Evolutionary conservation across 2,888 invertebrate species (phyloP).

Genomic region (Caenorhabditis japonica): DNA sequence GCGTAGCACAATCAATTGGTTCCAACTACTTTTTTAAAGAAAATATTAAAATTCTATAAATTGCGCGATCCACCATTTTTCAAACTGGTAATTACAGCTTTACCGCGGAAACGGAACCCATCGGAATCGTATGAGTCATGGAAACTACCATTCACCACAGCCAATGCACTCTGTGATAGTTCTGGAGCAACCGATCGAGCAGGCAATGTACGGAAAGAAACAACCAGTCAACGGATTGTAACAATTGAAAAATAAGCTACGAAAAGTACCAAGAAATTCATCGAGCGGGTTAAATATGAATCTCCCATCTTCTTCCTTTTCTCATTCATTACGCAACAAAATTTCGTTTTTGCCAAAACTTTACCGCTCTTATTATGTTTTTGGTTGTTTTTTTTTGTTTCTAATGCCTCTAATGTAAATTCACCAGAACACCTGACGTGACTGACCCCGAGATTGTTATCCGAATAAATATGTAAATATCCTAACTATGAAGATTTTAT

Average conservation of each 20-base stretch:
- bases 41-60: too few species aligned
- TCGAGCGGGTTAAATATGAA: slow-evolving; percentile 36
- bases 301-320: slow-evolving; percentile 12
- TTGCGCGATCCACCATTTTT: too few species aligned
- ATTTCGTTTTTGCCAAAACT: neutral
- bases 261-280: slow-evolving; percentile 15
- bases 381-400: neutral
- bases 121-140: slow-evolving; percentile 36
- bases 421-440: neutral
- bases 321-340: neutral
- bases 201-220: slow-evolving; percentile 70
- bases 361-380: neutral
- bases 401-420: neutral
- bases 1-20: too few species aligned
- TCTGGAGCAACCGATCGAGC: slow-evolving; percentile 67
- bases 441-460: slow-evolving; percentile 1
- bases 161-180: slow-evolving; percentile 65
- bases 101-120: slow-evolving; percentile 30
- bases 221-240: slow-evolving; percentile 19
- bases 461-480: slow-evolving; percentile 1
- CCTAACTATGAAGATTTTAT: neutral
- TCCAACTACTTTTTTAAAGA: too few species aligned
- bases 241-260: too few species aligned
- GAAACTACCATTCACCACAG: slow-evolving; percentile 51
- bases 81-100: too few species aligned